Base-by-base conservation (phyloP, 1,140 invertebrate species). In the Aethina tumida region DNA sequence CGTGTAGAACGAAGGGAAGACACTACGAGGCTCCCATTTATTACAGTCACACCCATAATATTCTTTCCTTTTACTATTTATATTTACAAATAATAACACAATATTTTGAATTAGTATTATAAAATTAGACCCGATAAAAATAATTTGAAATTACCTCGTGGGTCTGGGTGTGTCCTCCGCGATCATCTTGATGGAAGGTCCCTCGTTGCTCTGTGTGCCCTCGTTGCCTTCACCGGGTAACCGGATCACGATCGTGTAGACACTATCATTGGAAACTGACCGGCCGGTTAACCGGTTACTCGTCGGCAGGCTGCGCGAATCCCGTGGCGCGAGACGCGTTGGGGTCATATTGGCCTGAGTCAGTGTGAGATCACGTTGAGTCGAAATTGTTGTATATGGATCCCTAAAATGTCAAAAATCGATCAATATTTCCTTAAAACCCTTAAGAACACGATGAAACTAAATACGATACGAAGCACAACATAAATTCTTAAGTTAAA, bases 221-320 rank as follows among this genome's bases (percentile, higher is more conserved):
- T 66, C 60, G 22, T 73, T 70, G 1, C 74, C 74, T 25, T 63
- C 60, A 9, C 54, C 54, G 3, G 89, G 89, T 44, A 96, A 65
- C 49, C 80, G 72, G 46, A 95, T 96, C 38, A 96, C 62, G 55
- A 95, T 95, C 32, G 91, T 95, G 68, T 94, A 95, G 5, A 95
- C 80, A 22, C 77, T 81, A 44, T 83, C 79, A 36, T 71, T 77
- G 16, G 78, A 81, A 7, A 74, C 68, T 3, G 78, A 81, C 40
- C 77, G 71, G 5, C 70, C 67, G 17, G 70, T 67, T n/a, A 69
- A 48, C 12, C 63, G 62, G 36, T 58, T 65, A 5, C 51, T 45
- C 15, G 59, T 46, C 62, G 63, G 57, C 39, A 66, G 39, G 50
- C 61, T 59, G 38, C 61, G 39, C 16, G 60, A 50, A 46, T 68